phyloP scores from a whole-genome alignment of 2,113 vertebrate species.

The Ochotona curzoniae region DNA sequence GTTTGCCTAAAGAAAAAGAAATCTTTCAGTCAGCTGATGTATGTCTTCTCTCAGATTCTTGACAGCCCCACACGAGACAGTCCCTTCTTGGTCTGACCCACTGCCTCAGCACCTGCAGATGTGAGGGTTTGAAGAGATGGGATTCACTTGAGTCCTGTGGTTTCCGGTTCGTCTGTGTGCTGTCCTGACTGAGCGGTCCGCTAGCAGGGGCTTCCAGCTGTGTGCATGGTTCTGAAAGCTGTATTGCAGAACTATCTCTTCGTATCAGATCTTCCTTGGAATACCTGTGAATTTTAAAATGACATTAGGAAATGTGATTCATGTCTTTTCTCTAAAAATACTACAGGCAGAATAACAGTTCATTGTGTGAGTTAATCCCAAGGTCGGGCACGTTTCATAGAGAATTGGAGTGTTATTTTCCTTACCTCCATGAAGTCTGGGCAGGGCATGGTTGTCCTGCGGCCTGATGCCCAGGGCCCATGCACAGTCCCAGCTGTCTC shows the following conservation, averaged over 20 bases:
- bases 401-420: background rate
- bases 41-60: conserved; percentile 36
- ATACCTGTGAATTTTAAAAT: conserved; percentile 50
- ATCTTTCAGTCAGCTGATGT: background rate
- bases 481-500: too few relatives aligned
- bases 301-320: conserved; percentile 42
- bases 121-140: background rate
- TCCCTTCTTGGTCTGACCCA: background rate
- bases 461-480: too few relatives aligned
- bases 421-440: background rate
- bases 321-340: conserved; percentile 21
- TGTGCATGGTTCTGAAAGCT: conserved; percentile 39
- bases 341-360: background rate
- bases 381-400: conserved; percentile 32
- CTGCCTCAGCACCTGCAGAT: conserved; percentile 40
- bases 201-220: conserved; percentile 12
- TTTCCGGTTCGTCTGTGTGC: conserved; percentile 12
- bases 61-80: background rate
- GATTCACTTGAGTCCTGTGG: conserved; percentile 47
- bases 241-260: conserved; percentile 44
- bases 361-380: background rate
- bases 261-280: conserved; percentile 47
- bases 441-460: background rate
- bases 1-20: conserved; percentile 46
- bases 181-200: background rate